These are phyloP conservation scores for Pantherophis vulpinus DNA, from an alignment of 2,797 vertebrate species.

Conservation along the genomic window DNA sequence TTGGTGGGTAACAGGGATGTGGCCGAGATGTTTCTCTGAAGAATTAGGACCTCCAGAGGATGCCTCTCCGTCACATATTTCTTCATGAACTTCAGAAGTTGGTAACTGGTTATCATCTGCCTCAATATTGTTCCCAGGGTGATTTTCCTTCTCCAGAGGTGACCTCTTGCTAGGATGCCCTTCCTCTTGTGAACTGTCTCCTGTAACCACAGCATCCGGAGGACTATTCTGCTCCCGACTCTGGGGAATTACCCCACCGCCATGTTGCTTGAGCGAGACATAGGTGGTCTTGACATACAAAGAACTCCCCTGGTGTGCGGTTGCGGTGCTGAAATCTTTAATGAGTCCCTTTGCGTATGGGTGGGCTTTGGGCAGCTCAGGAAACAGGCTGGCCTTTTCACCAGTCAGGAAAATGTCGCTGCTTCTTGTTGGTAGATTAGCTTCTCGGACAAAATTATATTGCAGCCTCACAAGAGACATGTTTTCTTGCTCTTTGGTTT, in stretches of 20 bases:
- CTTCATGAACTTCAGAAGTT: background rate
- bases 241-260: fast-evolving
- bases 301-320: background rate
- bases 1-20: background rate
- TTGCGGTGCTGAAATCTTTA: background rate
- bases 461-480: background rate
- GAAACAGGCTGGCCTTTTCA: too few species aligned
- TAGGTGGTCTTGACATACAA: background rate
- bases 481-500: background rate
- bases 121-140: too few species aligned
- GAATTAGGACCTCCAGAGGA: background rate
- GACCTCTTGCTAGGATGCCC: background rate
- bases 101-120: background rate
- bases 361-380: background rate
- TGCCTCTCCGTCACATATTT: too few species aligned
- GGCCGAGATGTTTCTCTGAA: background rate
- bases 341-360: fast-evolving
- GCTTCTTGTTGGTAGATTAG: background rate
- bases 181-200: background rate
- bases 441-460: background rate
- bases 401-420: background rate
- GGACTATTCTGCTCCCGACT: background rate
- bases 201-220: background rate
- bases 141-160: background rate
- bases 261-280: background rate